Conservation (phyloP, 2,888 invertebrate genomes). For the Rotaria macrura region DNA sequence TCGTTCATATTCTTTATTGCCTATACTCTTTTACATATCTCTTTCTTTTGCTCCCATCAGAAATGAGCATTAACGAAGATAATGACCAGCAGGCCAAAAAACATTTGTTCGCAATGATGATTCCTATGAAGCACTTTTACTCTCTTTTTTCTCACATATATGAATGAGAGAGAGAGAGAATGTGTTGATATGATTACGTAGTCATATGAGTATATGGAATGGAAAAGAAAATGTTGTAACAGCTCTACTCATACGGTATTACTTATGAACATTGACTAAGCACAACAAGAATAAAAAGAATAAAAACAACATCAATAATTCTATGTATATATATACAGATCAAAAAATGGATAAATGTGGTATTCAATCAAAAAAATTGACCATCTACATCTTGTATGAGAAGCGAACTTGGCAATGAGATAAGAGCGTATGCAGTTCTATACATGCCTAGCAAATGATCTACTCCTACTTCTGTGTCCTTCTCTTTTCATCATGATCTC, state of each 20-base stretch:
- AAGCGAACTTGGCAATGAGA: not conserved
- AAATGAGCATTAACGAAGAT: not conserved
- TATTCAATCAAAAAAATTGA: not conserved
- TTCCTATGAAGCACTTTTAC: not conserved
- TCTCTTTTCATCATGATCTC: not conserved
- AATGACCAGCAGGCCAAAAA: conserved; percentile 6
- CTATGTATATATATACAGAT: not conserved
- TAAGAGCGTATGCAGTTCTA: not conserved
- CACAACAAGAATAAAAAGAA: not conserved
- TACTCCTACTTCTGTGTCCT: not conserved
- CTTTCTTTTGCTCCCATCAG: not conserved
- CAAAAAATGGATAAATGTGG: not conserved
- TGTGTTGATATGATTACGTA: not conserved
- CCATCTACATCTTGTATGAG: not conserved
- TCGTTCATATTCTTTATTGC: not conserved
- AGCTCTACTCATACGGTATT: not conserved
- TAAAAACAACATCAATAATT: not conserved
- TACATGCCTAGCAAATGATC: not conserved
- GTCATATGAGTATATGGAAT: not conserved
- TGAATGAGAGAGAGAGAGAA: not conserved
- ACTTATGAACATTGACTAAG: not conserved
- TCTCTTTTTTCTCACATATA: not conserved
- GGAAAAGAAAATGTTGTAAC: not conserved
- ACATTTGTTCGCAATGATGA: not conserved
- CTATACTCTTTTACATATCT: not conserved